Evolutionary conservation across 2,888 invertebrate genomes (phyloP), one percentile per base, ranked within the genome.

Genomic region (Oscheius onirici): DNA sequence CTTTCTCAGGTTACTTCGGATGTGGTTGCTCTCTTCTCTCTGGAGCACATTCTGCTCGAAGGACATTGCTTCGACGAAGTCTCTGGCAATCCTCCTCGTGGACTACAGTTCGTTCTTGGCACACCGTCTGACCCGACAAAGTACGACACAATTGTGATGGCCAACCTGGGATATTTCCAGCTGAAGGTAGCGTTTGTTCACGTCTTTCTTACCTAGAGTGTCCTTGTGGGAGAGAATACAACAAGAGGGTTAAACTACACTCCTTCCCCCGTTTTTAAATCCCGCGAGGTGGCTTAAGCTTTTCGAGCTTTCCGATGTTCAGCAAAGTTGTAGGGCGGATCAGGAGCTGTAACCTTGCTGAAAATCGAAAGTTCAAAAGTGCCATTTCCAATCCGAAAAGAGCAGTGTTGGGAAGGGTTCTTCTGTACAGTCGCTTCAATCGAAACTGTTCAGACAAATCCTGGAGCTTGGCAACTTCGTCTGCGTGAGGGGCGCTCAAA

Each of bases 61-160:
- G 96, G 90, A 0, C 97, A 99, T 89, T 99, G 99, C 87, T 96
- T 95, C 90, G 97, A 97, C 89, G 88, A 90, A 51, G 92, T 70
- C 68, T 78, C 92, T 0, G 95, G 95, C 66, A 94, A 95, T 80
- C 97, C 97, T 0, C 97, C 99, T 0, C 91, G 97, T 78, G 99
- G 99, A 0, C 90, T 99, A n/a, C 99, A 99, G 90, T 93, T 99
- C 73, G 93, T 94, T 3, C 90, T 99, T 60, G 96, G 96, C 54
- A 93, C 94, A 0, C 72, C 92, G 46, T 85, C 72, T 11, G 73
- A 84, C 3, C 88, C 88, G 15, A 85, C 92, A 6, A 91, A 92
- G 79, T 93, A 94, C 81, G 99, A 99, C 89, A 99, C 99, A 20
- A 97, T 97, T 82, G 97, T 99, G n/a, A 99, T 99, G 99, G 97